Conservation (phyloP, 2,113 vertebrate genomes). For the Orthonyx spaldingii region DNA sequence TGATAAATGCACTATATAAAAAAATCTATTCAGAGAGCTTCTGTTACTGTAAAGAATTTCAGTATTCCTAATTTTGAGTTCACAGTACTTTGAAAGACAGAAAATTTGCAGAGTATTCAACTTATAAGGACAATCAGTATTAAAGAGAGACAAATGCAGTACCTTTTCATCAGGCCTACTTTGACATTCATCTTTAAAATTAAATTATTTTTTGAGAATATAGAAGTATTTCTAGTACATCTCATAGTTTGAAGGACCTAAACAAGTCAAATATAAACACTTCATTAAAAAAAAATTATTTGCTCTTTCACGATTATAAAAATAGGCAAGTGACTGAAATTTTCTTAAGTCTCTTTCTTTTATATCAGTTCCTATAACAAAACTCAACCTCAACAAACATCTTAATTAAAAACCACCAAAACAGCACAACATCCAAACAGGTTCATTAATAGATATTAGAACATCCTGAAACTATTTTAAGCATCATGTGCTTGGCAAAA, state of each 20-base stretch:
- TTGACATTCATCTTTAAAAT: background rate
- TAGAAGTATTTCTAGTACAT: background rate
- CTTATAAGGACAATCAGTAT: background rate
- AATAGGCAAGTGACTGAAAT: background rate
- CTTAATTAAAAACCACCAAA: background rate
- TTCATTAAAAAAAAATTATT: background rate
- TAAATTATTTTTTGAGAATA: background rate
- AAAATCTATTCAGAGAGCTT: background rate
- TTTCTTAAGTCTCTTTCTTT: constrained; percentile 22
- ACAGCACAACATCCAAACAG: background rate
- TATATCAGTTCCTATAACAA: background rate
- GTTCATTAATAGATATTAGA: constrained; percentile 32
- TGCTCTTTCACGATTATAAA: background rate
- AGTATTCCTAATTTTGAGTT: background rate
- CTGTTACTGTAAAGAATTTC: background rate
- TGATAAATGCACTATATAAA: background rate
- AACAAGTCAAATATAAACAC: background rate
- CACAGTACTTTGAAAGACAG: background rate
- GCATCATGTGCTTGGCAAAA: background rate
- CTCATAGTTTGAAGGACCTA: background rate
- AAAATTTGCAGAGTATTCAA: background rate
- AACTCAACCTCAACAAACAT: constrained; percentile 27
- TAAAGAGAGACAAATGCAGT: background rate
- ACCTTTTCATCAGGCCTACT: background rate
- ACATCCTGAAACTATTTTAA: constrained; percentile 28